Evolutionary conservation across 2,797 vertebrate genomes (phyloP).

Genomic region (Calcarius lapponicus): DNA sequence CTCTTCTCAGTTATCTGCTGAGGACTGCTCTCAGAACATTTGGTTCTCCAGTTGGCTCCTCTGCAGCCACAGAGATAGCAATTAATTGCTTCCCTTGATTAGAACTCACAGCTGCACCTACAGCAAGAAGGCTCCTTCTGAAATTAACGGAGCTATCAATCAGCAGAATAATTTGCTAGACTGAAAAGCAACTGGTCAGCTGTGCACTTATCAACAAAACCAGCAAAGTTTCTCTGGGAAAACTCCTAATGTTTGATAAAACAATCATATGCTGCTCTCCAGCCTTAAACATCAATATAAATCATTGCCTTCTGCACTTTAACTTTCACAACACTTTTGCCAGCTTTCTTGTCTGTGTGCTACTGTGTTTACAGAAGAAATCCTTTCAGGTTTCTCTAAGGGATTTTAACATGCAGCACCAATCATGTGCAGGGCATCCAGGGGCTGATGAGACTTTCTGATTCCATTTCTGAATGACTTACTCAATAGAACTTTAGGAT

Average conservation of each 20-base stretch:
- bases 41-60: slow-evolving; percentile 40
- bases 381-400: neutral
- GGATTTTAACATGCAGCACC: neutral
- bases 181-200: slow-evolving; percentile 50
- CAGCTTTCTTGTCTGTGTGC: neutral
- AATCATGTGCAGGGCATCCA: neutral
- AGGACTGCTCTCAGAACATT: slow-evolving; percentile 27
- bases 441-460: neutral
- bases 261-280: neutral
- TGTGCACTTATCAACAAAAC: slow-evolving; percentile 69
- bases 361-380: neutral
- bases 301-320: neutral
- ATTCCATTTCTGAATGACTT: neutral
- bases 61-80: slow-evolving; percentile 81
- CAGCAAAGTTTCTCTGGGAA: slow-evolving; percentile 72
- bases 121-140: slow-evolving; percentile 52
- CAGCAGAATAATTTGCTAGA: slow-evolving; percentile 74
- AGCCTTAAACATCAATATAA: slow-evolving; percentile 2
- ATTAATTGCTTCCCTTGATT: slow-evolving; percentile 83
- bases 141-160: slow-evolving; percentile 83
- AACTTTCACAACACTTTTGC: neutral
- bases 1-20: slow-evolving; percentile 51
- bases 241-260: neutral
- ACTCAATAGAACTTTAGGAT: neutral
- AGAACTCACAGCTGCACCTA: slow-evolving; percentile 72